Evolutionary conservation across 2,797 vertebrate genomes (phyloP), one percentile per base, ranked within the genome.

Genomic region (Urophycis tenuis): DNA sequence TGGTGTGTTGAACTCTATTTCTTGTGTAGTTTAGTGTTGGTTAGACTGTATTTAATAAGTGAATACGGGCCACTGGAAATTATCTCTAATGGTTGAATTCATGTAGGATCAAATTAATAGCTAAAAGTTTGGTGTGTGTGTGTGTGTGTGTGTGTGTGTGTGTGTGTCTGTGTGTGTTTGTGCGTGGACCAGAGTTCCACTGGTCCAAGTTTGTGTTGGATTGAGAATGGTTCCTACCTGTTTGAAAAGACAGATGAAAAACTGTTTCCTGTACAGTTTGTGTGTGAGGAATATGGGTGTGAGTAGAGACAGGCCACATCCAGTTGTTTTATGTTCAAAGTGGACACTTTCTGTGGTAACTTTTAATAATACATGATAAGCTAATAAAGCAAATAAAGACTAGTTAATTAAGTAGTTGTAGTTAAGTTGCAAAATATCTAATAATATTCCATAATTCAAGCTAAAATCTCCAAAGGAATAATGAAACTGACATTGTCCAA

Each of bases 161-260:
- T 80, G 11, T 77, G 34, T 76, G 30, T 32, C 17, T 53, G 67
- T 41, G 3, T 71, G 80, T 76, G 64, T 81, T 10, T 77, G 35
- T 77, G 31, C 30, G 22, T 17, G 33, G 64, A 41, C 49, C 30
- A 53, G 35, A 45, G 74, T 17, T 31, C n/a, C n/a, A n/a, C n/a
- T n/a, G n/a, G n/a, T n/a, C n/a, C 67, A 70, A 14, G 67, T 32
- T 82, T 70, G 81, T 31, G 60, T 81, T 36, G 29, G 77, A 77
- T 29, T 19, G 14, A 49, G 73, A 29, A 11, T 14, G 77, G 35
- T 31, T 70, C 49, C 19, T 53, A 19, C 49, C 49, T 60, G 49
- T 9, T 60, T 60, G 49, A n/a, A 60, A 39, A 60, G 49, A 19
- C 49, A n/a, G 49, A 39, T 0, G 19, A 60, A 7, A 39, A 4